Evolutionary conservation across 2,797 vertebrate species (phyloP).

Genomic region (Zenarchopterus dispar): DNA sequence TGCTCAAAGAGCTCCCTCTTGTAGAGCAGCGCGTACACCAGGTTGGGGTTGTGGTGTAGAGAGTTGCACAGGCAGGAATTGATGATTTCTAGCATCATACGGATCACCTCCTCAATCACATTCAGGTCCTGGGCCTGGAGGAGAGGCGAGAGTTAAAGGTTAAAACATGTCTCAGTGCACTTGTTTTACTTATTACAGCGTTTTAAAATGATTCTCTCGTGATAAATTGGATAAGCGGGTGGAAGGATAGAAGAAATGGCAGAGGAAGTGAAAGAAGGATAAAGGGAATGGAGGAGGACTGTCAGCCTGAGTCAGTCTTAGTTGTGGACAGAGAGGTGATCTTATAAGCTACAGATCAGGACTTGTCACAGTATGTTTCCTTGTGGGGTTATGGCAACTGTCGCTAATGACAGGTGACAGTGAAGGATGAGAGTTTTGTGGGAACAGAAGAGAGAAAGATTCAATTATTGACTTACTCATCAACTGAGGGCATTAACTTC

Average conservation of each 20-base stretch:
- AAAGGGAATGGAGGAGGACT: slow-evolving; percentile 21
- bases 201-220: slow-evolving; percentile 60
- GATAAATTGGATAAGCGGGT: slow-evolving; percentile 46
- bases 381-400: slow-evolving; percentile 20
- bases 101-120: slow-evolving; percentile 98
- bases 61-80: slow-evolving; percentile 96
- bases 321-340: slow-evolving; percentile 40
- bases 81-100: slow-evolving; percentile 99
- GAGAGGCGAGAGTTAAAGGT: slow-evolving; percentile 69
- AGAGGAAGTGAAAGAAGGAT: slow-evolving; percentile 1
- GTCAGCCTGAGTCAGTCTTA: slow-evolving; percentile 38
- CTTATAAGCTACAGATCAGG: slow-evolving; percentile 45
- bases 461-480: too few species aligned
- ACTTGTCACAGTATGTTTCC: slow-evolving; percentile 43
- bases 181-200: slow-evolving; percentile 66
- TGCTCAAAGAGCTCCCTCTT: slow-evolving; percentile 98
- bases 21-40: slow-evolving; percentile 96
- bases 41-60: slow-evolving; percentile 96
- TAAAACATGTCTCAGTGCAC: slow-evolving; percentile 74
- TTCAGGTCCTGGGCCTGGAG: slow-evolving; percentile 94
- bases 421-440: slow-evolving; percentile 9
- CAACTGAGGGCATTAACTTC: too few species aligned
- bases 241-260: slow-evolving; percentile 19
- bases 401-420: slow-evolving; percentile 42
- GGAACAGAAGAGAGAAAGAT: slow-evolving; percentile 4